Evolutionary conservation across 2,888 invertebrate species (phyloP).

Genomic region (Candidula unifasciata): DNA sequence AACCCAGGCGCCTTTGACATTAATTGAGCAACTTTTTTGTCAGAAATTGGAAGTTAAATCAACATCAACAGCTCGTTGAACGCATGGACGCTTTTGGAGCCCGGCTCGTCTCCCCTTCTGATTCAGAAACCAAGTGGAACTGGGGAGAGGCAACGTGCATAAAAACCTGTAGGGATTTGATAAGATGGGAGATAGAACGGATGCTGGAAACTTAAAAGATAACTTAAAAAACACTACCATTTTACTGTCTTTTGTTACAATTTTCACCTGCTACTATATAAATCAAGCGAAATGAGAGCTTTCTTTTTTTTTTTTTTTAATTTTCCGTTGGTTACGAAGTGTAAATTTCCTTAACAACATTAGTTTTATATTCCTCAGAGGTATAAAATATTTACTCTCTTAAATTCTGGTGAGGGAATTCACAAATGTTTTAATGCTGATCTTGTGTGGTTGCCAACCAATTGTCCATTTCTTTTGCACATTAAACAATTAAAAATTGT

Average conservation of each 20-base stretch:
- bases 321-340: background rate
- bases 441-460: background rate
- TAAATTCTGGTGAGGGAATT: conserved; percentile 8
- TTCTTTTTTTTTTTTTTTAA: background rate
- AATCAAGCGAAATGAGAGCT: conserved; percentile 35
- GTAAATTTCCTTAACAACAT: conserved; percentile 30
- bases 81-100: conserved; percentile 5
- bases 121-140: conserved; percentile 22
- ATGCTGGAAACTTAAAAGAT: background rate
- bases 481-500: too few relatives aligned
- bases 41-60: conserved; percentile 26
- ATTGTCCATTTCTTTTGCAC: background rate
- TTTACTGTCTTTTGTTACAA: conserved; percentile 16
- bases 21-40: conserved; percentile 29
- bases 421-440: conserved; percentile 26
- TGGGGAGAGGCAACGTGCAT: background rate
- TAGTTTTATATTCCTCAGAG: conserved; percentile 20
- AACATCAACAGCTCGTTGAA: conserved; percentile 36
- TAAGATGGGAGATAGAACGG: conserved; percentile 1
- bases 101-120: conserved; percentile 14
- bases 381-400: conserved; percentile 15
- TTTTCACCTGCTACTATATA: conserved; percentile 28
- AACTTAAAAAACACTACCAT: background rate
- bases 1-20: conserved; percentile 17
- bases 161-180: conserved; percentile 22